phyloP scores from a whole-genome alignment of 2,888 invertebrate species.

The Drosophila kanekoi region DNA sequence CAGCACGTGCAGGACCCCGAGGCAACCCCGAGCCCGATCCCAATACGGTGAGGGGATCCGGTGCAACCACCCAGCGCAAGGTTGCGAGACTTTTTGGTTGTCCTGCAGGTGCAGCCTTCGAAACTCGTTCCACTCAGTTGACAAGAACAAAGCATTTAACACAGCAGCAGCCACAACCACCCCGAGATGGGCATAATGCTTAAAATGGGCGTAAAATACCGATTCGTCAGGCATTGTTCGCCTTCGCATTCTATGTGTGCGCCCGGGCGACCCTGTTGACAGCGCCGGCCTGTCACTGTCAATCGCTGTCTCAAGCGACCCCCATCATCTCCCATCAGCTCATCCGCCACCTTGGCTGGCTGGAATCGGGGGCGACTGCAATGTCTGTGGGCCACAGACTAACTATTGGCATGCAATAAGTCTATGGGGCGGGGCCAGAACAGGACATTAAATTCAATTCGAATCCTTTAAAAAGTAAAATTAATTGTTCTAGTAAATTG shows the following conservation, averaged over 20 bases:
- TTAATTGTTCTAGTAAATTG: too few relatives aligned
- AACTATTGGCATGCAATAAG: conserved; percentile 50
- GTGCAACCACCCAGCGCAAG: conserved; percentile 48
- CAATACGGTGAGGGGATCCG: not conserved
- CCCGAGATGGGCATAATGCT: conserved; percentile 40
- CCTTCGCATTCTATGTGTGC: conserved; percentile 59
- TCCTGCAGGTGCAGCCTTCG: conserved; percentile 84
- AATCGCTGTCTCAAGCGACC: conserved; percentile 43
- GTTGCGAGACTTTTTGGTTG: conserved; percentile 49
- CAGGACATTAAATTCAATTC: conserved; percentile 1
- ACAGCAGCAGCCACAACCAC: conserved; percentile 63
- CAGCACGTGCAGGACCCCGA: conserved; percentile 53
- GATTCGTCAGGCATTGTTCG: conserved; percentile 85
- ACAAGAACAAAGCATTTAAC: conserved; percentile 81
- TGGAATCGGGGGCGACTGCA: conserved; percentile 14
- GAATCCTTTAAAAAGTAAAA: too few relatives aligned
- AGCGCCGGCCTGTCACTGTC: conserved; percentile 54
- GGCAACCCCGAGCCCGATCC: conserved; percentile 5
- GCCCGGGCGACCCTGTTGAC: conserved; percentile 54
- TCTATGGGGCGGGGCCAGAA: conserved; percentile 27
- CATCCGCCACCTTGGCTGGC: conserved; percentile 8
- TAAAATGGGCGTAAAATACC: conserved; percentile 83
- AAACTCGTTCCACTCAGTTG: conserved; percentile 84
- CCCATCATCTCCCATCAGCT: conserved; percentile 11
- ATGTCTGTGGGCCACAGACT: conserved; percentile 41